Evolutionary conservation across 2,888 invertebrate genomes (phyloP).

Genomic region (Sphecodes monilicornis): DNA sequence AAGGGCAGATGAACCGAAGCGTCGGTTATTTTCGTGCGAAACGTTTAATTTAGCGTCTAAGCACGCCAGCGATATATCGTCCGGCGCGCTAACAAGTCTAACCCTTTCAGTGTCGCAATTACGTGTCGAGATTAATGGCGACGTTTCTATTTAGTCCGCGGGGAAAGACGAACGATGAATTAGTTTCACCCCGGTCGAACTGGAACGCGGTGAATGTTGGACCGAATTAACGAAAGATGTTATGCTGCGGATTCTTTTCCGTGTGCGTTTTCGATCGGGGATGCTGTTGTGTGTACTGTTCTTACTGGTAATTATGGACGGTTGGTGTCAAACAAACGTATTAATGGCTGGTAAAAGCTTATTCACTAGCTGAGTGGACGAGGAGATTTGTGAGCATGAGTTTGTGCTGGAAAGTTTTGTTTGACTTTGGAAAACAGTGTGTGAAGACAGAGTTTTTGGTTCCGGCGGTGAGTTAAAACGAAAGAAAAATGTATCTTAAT

Average conservation of each 20-base stretch:
- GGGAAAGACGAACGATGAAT: conserved; percentile 50
- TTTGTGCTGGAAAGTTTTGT: not conserved
- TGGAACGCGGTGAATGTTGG: conserved; percentile 23
- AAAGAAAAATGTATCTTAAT: too few relatives aligned
- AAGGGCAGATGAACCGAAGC: conserved; percentile 55
- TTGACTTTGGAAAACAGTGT: not conserved
- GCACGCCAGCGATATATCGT: conserved; percentile 58
- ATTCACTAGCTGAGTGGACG: not conserved
- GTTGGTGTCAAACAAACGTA: not conserved
- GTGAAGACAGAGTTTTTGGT: not conserved
- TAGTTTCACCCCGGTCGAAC: conserved; percentile 44
- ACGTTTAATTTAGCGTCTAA: conserved; percentile 60
- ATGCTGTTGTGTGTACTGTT: not conserved
- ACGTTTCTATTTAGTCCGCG: conserved; percentile 56
- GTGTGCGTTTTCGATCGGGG: not conserved
- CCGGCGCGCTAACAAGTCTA: conserved; percentile 59
- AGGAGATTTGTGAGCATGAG: not conserved
- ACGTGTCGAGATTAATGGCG: conserved; percentile 59
- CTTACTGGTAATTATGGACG: not conserved
- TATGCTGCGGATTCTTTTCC: not conserved
- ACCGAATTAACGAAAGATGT: not conserved
- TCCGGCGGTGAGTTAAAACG: too few relatives aligned
- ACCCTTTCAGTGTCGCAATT: conserved; percentile 61
- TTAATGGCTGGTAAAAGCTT: not conserved
- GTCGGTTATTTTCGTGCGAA: conserved; percentile 50